These are phyloP conservation scores for Montipora cactus DNA, from an alignment of 64 coral and sea anemone species.

Conservation along the genomic window DNA sequence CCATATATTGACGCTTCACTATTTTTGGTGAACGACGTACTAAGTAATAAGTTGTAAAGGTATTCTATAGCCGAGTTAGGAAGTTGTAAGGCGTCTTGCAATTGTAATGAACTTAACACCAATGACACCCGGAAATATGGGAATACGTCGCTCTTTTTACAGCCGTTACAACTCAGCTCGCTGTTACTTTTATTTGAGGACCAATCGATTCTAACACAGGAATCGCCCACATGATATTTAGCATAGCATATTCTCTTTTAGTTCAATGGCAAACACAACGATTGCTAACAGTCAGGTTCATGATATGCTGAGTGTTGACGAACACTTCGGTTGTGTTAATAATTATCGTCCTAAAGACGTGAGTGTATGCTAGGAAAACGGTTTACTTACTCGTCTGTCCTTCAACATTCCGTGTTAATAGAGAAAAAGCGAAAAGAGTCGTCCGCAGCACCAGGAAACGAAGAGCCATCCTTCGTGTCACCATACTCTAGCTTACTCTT, in stretches of 20 bases:
- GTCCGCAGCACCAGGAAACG: not conserved
- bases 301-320: too few relatives aligned
- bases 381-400: constrained; percentile 31
- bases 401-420: not conserved
- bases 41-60: too few relatives aligned
- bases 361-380: too few relatives aligned
- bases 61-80: too few relatives aligned
- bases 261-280: too few relatives aligned
- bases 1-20: too few relatives aligned
- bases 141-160: not conserved
- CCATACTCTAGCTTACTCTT: not conserved
- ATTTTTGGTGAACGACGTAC: too few relatives aligned
- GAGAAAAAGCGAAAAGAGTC: not conserved
- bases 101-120: too few relatives aligned
- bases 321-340: too few relatives aligned
- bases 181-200: too few relatives aligned
- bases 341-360: not conserved
- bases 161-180: not conserved
- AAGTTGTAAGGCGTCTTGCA: too few relatives aligned
- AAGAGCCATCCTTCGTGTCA: not conserved
- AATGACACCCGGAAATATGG: not conserved
- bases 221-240: not conserved
- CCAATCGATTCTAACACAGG: not conserved
- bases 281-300: too few relatives aligned
- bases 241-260: not conserved